phyloP scores from a whole-genome alignment of 53 echinoderm and acorn worm species.

The Hippasteria phrygiana region DNA sequence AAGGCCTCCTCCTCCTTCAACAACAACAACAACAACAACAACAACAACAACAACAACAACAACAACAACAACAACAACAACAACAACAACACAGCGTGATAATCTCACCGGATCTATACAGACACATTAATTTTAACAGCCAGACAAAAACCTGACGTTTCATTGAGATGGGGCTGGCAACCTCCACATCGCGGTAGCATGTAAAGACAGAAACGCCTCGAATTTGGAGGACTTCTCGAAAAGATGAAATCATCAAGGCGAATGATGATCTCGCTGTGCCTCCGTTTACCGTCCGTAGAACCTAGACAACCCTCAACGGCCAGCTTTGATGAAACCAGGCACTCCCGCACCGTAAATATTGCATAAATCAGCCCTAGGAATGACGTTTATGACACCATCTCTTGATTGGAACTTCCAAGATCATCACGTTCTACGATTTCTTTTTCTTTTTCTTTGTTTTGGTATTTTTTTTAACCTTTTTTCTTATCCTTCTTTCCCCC shows the following conservation, averaged over 20 bases:
- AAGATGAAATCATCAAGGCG: conserved; percentile 6
- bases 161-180: neutral
- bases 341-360: conserved; percentile 34
- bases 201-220: neutral
- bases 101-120: no score
- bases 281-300: neutral
- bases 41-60: no score
- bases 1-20: no score
- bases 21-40: no score
- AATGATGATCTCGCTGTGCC: neutral
- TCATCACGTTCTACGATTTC: conserved; percentile 9
- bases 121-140: neutral
- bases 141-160: neutral
- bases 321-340: neutral
- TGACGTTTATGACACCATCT: conserved; percentile 54
- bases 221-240: neutral
- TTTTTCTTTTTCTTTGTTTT: no score
- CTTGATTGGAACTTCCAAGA: conserved; percentile 31
- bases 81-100: no score
- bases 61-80: no score
- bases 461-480: neutral
- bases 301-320: conserved; percentile 18
- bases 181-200: neutral
- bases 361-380: conserved; percentile 34
- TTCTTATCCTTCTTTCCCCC: neutral